Percentiles rank a stretch among this genome's conserved stretches.
These are phyloP conservation scores for Acrossocheilus fasciatus DNA, from an alignment of 2,797 vertebrate species.

Conservation along the genomic window DNA sequence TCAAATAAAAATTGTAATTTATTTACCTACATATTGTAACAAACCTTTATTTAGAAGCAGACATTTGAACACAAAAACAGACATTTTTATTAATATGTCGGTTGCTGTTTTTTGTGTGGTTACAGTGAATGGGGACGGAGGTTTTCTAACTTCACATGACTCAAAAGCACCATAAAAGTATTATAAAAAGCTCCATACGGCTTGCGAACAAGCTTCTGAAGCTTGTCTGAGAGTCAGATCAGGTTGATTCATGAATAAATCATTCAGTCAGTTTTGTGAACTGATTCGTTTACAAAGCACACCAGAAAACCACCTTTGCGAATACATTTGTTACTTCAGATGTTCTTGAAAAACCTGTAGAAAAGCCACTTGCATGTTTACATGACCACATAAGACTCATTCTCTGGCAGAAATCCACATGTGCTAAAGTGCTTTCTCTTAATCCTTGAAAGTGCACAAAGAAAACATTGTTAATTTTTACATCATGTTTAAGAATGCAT, in stretches of 20 bases:
- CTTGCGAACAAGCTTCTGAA: background rate
- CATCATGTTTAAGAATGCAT: background rate
- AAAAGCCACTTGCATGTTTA: background rate
- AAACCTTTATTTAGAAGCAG: background rate
- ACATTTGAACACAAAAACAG: background rate
- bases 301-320: background rate
- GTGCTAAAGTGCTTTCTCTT: background rate
- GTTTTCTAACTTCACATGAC: background rate
- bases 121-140: background rate
- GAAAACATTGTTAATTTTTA: background rate
- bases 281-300: background rate
- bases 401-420: background rate
- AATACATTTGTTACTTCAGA: background rate
- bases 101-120: background rate
- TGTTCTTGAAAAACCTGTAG: background rate
- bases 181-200: background rate
- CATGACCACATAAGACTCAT: background rate
- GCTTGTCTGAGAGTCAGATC: background rate
- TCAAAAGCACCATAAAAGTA: background rate
- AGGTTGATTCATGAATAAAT: background rate
- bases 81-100: background rate
- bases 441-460: background rate
- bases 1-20: background rate
- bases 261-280: background rate
- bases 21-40: background rate